Base-by-base conservation (phyloP, 2,888 invertebrate species). In the Synanthedon andrenaeformis region DNA sequence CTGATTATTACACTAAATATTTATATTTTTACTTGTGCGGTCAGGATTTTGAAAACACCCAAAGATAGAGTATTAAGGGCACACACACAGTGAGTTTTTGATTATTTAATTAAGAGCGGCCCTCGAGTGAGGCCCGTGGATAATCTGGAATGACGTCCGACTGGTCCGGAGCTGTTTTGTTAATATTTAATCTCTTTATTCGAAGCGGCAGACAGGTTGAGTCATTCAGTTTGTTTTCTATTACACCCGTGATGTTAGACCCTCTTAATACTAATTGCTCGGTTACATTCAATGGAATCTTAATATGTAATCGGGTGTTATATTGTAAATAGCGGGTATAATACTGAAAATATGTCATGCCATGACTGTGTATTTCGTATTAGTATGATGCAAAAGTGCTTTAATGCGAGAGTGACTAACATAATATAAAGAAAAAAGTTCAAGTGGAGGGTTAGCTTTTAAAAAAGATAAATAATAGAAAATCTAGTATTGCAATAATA, bases 141-240 rank as follows among this genome's bases (percentile, higher is more conserved):
- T 77, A 83, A 85, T 84, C 76, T 67, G 80, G 81, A 82, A 82
- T 82, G 83, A 74, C 61, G 79, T 59, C 57, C 61, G 66, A 72
- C 79, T 66, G 73, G 80, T 72, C 65, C 57, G 54, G 60, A 56
- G 60, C 54, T 61, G 64, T 66, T 71, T 69, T 67, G 67, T 69
- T 72, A 72, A 71, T 74, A 71, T 76, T 76, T 80, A 78, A 82
- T 80, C 79, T 80, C 79, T 77, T 76, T 70, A 76, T 78, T 74
- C 64, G 59, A 42, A 53, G 54, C 54, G 54, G 55, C 54, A 53
- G 11, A 14, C 57, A 48, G 19, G 51, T 52, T 35, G 50, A 49
- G 50, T 53, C 42, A 52, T 53, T 53, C 52, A 55, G 53, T 53
- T 53, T 55, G 42, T 51, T 51, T 51, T 54, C 49, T 51, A 49